Evolutionary conservation across 2,113 vertebrate genomes (phyloP).

Genomic region (Dasyurus viverrinus): DNA sequence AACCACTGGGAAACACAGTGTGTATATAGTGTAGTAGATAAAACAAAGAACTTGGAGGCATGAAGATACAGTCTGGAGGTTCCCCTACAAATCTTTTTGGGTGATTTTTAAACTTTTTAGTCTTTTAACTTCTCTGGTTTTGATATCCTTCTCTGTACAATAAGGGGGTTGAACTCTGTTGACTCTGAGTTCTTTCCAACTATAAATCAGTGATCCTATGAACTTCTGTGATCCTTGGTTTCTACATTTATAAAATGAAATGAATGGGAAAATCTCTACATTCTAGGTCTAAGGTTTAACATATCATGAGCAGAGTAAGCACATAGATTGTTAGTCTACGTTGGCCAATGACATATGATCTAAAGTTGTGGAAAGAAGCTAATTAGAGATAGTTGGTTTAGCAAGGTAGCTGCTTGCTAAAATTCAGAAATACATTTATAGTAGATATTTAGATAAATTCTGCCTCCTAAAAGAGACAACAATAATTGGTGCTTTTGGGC

Average conservation of each 20-base stretch:
- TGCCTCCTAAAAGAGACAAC: neutral
- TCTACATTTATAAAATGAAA: neutral
- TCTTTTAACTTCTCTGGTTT: neutral
- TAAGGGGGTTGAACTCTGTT: neutral
- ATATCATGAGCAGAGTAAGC: neutral
- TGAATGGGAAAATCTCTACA: neutral
- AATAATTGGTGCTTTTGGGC: neutral
- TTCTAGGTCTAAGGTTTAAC: neutral
- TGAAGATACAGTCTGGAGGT: neutral
- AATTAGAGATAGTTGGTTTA: neutral
- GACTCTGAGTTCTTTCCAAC: neutral
- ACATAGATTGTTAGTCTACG: neutral
- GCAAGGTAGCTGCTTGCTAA: neutral
- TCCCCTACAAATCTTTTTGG: neutral
- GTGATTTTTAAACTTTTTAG: neutral
- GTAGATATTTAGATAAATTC: conserved; percentile 16
- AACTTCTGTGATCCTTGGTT: neutral
- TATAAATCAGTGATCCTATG: neutral
- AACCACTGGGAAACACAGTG: neutral
- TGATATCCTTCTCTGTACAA: neutral
- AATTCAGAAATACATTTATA: conserved; percentile 12
- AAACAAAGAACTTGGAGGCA: neutral
- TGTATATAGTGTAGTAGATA: neutral
- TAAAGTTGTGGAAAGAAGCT: neutral
- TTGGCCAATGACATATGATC: neutral